Base-by-base conservation (phyloP, 2,113 vertebrate species). In the Campylomormyrus numenius region DNA sequence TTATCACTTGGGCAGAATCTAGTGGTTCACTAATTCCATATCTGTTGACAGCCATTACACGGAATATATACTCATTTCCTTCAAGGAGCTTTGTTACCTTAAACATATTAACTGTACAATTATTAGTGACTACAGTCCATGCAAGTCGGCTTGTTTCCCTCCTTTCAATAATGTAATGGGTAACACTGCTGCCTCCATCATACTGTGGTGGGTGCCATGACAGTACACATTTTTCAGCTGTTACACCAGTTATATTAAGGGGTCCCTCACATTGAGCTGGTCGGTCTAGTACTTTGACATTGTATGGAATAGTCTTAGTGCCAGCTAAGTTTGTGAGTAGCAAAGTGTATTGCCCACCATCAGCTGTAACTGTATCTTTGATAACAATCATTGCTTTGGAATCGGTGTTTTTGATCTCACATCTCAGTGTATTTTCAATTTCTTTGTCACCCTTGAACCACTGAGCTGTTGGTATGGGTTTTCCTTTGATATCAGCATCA, bases 381-480 rank as follows among this genome's bases (percentile, higher is more conserved):
- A 99, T 94, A 91, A 96, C 94, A 92, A 99, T 95, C 94, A 98
- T 93, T 89, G 98, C 96, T 90, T 95, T 97, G 88, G 95, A 97
- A 91, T 98, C 97, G 87, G 97, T 97, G 93, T 99, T 98, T 94
- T 97, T 99, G 89, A 99, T 96, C 92, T 99, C 97, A 91, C 93
- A 97, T 93, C 97, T 96, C 86, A 97, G 94, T 89, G 97, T 98
- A 93, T 97, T 98, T 93, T 98, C 98, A 93, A 99, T 89, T 92
- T 96, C 95, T 92, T 97, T 98, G 84, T 99, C 98, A 93, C 96
- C 97, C 93, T 97, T 98, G 93, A 98, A 96, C 98, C 98, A 99
- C 92, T 97, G 96, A 89, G 98, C 97, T 77, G 96, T 96, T 2
- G 98, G 98, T 17, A 97, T 88, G 77, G 98, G 98, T 90, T 98